Base-by-base conservation (phyloP, 2,888 invertebrate genomes). In the Dynastes tityus region DNA sequence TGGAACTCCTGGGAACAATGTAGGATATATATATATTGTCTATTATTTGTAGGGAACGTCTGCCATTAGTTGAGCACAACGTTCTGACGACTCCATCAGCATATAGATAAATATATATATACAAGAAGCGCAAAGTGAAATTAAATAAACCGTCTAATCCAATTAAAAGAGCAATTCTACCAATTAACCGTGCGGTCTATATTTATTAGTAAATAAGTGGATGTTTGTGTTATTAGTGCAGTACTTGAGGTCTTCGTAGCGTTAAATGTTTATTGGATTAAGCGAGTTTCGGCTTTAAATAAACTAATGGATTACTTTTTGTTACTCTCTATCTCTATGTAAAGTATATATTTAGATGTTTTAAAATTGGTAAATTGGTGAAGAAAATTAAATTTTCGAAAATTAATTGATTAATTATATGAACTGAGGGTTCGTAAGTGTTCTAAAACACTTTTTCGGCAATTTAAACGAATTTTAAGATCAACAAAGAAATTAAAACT, bases 141-240 rank as follows among this genome's bases (percentile, higher is more conserved):
- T 29, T 45, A 68, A 74, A 74, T 74, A 74, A 74, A 61, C 6
- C 61, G 45, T n/a, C 58, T 74, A 74, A 74, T 58, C 73, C 73
- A 74, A 74, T 74, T 74, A 74, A 74, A 61, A 61, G 73, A 61
- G 73, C 61, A 74, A 74, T 74, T 74, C 73, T 8, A 61, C 29
- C 73, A 74, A 74, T 74, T 74, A 74, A 74, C 40, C 45, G 40
- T 63, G 40, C 61, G 68, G 68, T 74, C 73, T 61, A 27, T 74
- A 74, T 74, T 74, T 49, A 74, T 74, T 74, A 74, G 61, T 58
- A 74, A 63, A 74, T 63, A 63, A 74, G 61, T 61, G 40, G 40
- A 74, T 74, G 73, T 73, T 73, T 73, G 58, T 73, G 70, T 74
- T 74, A 63, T 74, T 74, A 74, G 29, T 29, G 55, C 8, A 65